Percentiles rank a stretch among this genome's conserved stretches.
Evolutionary conservation across 2,113 vertebrate genomes (phyloP).

Genomic region (Thoracochromis brauschi): DNA sequence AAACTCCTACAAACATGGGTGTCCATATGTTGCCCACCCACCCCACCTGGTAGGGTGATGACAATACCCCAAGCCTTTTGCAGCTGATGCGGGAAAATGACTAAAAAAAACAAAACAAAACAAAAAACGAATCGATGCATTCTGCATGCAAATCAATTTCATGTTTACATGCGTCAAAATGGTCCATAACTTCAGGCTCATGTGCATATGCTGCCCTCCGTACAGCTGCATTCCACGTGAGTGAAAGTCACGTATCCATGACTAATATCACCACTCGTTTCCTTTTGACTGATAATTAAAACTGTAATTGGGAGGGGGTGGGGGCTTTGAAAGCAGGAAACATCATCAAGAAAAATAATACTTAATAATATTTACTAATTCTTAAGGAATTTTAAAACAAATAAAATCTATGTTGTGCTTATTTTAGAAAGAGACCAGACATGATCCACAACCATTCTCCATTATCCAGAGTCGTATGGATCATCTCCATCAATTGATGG

Average conservation of each 20-base stretch:
- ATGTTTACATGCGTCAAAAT: not conserved
- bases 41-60: not conserved
- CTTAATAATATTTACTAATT: not conserved
- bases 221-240: not conserved
- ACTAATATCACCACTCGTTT: not conserved
- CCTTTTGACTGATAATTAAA: not conserved
- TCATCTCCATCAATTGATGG: not conserved
- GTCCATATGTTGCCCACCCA: not conserved
- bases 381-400: not conserved
- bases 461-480: not conserved
- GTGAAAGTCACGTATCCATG: not conserved
- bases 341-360: not conserved
- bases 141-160: not conserved
- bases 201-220: not conserved
- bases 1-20: not conserved
- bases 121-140: fast-evolving
- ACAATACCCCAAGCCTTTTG: not conserved
- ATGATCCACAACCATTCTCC: not conserved
- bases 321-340: not conserved
- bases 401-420: not conserved
- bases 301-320: not conserved
- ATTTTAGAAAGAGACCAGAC: not conserved
- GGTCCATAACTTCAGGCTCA: not conserved
- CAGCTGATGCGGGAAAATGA: not conserved
- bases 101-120: not conserved